Base-by-base conservation (phyloP, 2,888 invertebrate genomes). In the Caenorhabditis macrosperma region DNA sequence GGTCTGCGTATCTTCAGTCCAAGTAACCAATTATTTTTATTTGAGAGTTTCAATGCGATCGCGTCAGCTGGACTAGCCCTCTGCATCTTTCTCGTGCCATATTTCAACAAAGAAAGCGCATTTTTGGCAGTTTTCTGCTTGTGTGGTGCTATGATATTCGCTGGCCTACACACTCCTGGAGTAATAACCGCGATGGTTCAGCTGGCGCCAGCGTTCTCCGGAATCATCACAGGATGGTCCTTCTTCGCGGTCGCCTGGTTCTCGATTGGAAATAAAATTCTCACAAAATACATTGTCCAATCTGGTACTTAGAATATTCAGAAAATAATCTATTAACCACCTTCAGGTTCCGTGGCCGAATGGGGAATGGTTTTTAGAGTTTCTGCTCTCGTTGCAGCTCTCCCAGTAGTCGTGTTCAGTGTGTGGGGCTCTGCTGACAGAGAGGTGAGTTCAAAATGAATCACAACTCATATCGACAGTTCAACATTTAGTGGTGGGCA, bases 251-350 rank as follows among this genome's bases (percentile, higher is more conserved):
- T 85, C 1, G 85, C 83, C 17, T 85, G 85, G 85, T 89, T 88
- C 68, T 83, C 85, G 15, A 89, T 89, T 17, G 86, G 83, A 30
- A 89, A 89, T 77, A 89, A 89, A 61, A 85, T 89, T 50, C 78
- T 89, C 17, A 89, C 89, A 5, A 89, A 89, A 66, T 82, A 85
- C 71, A 89, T 89, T 28, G 89, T 89, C 0, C 88, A 88, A 54
- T 82, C 88, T 52, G 89, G 89, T 85, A 33, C 7, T 15, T 35
- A 6, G 10, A 20, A 38, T 3, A 9, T n/a, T n/a, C n/a, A n/a
- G n/a, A 48, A 26, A 28, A n/a, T 26, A 4, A 30, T 4, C 2
- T 20, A 55, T 52, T 33, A 5, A 7, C 38, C 26, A 17, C 33
- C n/a, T n/a, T n/a, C n/a, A 85, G 86, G 86, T 10, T 83, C 85